These are phyloP conservation scores for Chelmon rostratus DNA, from an alignment of 2,797 vertebrate species.

Conservation along the genomic window DNA sequence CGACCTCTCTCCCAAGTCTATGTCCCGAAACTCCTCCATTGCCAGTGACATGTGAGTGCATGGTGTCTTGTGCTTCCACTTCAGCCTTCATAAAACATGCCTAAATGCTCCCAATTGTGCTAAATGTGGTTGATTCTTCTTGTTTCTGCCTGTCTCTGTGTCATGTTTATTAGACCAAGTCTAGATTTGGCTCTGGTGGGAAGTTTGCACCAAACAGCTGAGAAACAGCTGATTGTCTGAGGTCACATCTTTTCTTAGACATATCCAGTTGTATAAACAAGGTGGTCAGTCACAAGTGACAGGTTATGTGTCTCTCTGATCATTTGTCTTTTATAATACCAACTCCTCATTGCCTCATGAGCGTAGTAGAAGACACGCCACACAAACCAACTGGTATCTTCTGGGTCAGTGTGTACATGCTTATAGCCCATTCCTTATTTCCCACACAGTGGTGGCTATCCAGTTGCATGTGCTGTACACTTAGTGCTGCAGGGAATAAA, in stretches of 20 bases:
- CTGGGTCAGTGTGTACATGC: conserved; percentile 24
- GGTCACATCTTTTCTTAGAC: conserved; percentile 64
- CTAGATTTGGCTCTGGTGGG: conserved; percentile 32
- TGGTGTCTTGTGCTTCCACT: conserved; percentile 23
- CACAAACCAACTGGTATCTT: conserved; percentile 24
- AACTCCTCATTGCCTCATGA: not conserved
- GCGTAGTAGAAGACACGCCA: not conserved
- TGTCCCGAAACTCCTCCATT: conserved; percentile 99
- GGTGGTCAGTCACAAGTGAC: conserved; percentile 25
- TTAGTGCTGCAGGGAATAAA: conserved; percentile 62
- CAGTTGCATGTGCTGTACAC: conserved; percentile 53
- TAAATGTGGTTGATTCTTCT: not conserved
- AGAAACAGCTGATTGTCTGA: conserved; percentile 61
- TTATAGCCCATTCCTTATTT: conserved; percentile 41
- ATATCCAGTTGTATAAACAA: conserved; percentile 42
- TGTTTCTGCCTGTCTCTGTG: conserved; percentile 16
- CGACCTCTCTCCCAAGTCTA: conserved; percentile 98
- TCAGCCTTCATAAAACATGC: conserved; percentile 6
- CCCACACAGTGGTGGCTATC: conserved; percentile 54
- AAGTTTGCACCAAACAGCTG: conserved; percentile 47
- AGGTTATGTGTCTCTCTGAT: conserved; percentile 9
- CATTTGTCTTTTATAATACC: conserved; percentile 8
- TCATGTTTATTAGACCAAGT: conserved; percentile 36
- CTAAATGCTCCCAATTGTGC: not conserved
- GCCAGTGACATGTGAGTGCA: conserved; percentile 98